phyloP scores from a whole-genome alignment of 1,140 invertebrate genomes.

The Acyrthosiphon pisum region DNA sequence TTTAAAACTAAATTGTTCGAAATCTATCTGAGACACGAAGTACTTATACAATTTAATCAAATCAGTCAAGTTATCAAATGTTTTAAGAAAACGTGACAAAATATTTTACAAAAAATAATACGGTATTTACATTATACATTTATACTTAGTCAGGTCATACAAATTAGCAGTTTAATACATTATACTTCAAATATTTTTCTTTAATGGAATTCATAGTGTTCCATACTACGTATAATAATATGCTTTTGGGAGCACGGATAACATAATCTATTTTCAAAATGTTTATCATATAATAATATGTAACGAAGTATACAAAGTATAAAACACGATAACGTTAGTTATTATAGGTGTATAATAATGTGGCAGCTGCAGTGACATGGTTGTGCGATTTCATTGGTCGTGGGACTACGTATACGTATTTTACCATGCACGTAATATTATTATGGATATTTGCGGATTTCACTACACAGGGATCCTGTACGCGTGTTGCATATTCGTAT shows the following conservation, averaged over 20 bases:
- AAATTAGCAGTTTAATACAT: neutral
- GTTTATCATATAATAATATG: neutral
- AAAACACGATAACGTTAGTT: constrained; percentile 1
- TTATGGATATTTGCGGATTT: constrained; percentile 5
- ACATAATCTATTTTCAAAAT: neutral
- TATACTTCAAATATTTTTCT: neutral
- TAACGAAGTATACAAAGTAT: neutral
- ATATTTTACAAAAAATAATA: neutral
- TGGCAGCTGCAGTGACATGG: neutral
- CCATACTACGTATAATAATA: neutral
- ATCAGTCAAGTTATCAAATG: too few species aligned
- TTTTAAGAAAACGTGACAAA: neutral
- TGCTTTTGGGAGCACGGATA: neutral
- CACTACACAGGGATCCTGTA: neutral
- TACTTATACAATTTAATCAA: neutral
- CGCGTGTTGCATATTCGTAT: constrained; percentile 13
- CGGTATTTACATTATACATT: neutral
- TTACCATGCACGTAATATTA: neutral
- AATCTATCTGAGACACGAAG: neutral
- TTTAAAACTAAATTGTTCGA: too few species aligned
- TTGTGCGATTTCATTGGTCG: neutral
- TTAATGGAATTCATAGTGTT: neutral
- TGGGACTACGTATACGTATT: constrained; percentile 2
- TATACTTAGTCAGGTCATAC: neutral
- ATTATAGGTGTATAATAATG: neutral